Conservation (phyloP, 2,888 invertebrate genomes). For the Clivina fossor region DNA sequence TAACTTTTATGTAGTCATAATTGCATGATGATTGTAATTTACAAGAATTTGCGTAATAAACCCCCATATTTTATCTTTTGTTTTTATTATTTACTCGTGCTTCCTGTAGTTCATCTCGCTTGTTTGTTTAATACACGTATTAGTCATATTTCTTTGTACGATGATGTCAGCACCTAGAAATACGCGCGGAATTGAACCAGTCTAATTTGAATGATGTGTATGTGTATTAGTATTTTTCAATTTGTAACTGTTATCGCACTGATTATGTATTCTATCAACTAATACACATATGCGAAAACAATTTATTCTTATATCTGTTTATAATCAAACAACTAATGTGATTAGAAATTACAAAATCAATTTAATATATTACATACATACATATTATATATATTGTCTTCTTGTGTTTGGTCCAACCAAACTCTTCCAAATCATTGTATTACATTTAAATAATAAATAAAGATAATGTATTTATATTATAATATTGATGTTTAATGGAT, state of each 20-base stretch:
- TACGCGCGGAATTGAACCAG: constrained; percentile 10
- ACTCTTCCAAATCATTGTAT: not conserved
- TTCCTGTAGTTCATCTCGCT: constrained; percentile 31
- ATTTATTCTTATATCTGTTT: no score
- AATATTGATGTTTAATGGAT: no score
- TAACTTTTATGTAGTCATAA: constrained; percentile 31
- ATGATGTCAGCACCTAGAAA: constrained; percentile 23
- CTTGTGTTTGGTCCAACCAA: no score
- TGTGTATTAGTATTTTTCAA: not conserved
- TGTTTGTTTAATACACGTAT: constrained; percentile 18
- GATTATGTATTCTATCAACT: no score
- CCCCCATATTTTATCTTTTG: constrained; percentile 34
- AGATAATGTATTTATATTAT: not conserved
- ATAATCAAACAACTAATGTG: no score
- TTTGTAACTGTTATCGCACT: constrained; percentile 2
- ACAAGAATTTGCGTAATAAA: constrained; percentile 32
- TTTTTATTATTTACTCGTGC: constrained; percentile 31
- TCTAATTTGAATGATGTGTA: constrained; percentile 13
- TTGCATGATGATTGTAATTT: constrained; percentile 32
- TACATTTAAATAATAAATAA: not conserved
- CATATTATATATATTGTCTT: no score
- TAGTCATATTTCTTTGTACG: constrained; percentile 9
- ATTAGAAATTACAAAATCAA: no score
- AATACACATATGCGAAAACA: no score
- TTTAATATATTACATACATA: no score